Percentiles rank a stretch among this genome's conserved stretches.
These are phyloP conservation scores for Okapia johnstoni DNA, from an alignment of 2,113 vertebrate species.

Conservation along the genomic window DNA sequence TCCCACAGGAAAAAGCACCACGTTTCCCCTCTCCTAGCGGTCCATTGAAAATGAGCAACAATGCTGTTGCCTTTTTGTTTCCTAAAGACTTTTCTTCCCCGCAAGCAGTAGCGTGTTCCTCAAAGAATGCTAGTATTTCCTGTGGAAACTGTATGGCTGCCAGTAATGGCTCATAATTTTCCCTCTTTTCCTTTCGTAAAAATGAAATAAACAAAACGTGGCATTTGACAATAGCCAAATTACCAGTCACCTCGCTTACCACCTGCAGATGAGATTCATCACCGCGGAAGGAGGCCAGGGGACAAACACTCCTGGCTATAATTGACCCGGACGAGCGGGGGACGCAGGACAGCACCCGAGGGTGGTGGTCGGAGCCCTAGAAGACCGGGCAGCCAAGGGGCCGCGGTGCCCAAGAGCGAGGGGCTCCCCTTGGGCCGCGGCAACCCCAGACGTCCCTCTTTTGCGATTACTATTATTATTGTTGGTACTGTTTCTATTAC, in stretches of 20 bases:
- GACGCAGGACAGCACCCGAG: neutral
- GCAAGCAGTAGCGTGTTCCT: slow-evolving; percentile 69
- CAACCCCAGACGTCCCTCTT: neutral
- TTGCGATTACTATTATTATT: neutral
- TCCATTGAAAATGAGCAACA: slow-evolving; percentile 69
- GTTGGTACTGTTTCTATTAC: neutral
- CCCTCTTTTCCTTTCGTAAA: slow-evolving; percentile 49
- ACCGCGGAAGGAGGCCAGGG: neutral
- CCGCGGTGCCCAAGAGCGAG: neutral
- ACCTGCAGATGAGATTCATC: slow-evolving; percentile 64
- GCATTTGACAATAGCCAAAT: slow-evolving; percentile 68
- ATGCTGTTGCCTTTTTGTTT: slow-evolving; percentile 72
- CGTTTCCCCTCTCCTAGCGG: slow-evolving; percentile 33
- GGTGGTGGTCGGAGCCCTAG: neutral
- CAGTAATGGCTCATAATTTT: slow-evolving; percentile 68
- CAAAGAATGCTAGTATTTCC: slow-evolving; percentile 80
- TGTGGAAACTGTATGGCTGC: slow-evolving; percentile 79
- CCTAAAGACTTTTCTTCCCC: slow-evolving; percentile 65
- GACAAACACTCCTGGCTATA: neutral
- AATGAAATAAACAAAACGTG: slow-evolving; percentile 64
- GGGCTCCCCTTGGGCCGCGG: neutral
- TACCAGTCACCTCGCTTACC: slow-evolving; percentile 42
- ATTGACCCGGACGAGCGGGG: neutral
- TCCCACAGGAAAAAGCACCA: slow-evolving; percentile 60
- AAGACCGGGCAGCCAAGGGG: neutral